Base-by-base conservation (phyloP, 2,888 invertebrate genomes). In the Tenthredo distinguenda region DNA sequence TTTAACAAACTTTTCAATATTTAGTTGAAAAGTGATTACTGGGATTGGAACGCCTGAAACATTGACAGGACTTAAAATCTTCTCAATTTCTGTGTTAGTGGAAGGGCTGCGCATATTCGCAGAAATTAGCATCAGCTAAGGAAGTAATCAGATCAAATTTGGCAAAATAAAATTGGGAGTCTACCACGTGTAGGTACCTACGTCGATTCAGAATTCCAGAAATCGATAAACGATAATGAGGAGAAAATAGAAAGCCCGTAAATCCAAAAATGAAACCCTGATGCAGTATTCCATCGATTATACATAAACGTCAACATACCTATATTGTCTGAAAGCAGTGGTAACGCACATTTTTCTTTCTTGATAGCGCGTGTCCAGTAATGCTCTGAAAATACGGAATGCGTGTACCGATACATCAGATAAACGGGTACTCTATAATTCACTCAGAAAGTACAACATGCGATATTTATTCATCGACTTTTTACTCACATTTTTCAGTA, bases 1-100 rank as follows among this genome's bases (percentile, higher is more conserved):
- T 62, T 81, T 37, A 81, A 43, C 40, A 81, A 81, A 81, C 81
- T 81, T 81, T 62, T 81, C 81, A 81, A 81, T 81, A 81, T 81
- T 62, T 37, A 21, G 37, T 81, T 81, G 21, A 34, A 81, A 81
- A 81, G 62, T 81, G 26, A 81, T 81, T 62, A 58, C 40, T n/a
- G 10, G 34, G 10, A 50, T 62, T 81, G 58, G 21, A 58, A 62
- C 37, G 6, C 18, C n/a, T 40, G 12, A 40, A 62, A 81, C 62
- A 40, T 40, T n/a, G 9, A 4, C 62, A 21, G 10, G 18, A 18
- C 31, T 68, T 34, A 68, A 34, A 12, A 15, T 65, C 34, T 15
- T 34, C 34, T 34, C 34, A 5, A 18, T 68, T 68, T 34, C 18
- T 26, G 1, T 68, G 10, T 6, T 34, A 31, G 34, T 18, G 6